phyloP scores from a whole-genome alignment of 37 sponge, comb jelly and placozoan species.

The Oopsacas minuta region DNA sequence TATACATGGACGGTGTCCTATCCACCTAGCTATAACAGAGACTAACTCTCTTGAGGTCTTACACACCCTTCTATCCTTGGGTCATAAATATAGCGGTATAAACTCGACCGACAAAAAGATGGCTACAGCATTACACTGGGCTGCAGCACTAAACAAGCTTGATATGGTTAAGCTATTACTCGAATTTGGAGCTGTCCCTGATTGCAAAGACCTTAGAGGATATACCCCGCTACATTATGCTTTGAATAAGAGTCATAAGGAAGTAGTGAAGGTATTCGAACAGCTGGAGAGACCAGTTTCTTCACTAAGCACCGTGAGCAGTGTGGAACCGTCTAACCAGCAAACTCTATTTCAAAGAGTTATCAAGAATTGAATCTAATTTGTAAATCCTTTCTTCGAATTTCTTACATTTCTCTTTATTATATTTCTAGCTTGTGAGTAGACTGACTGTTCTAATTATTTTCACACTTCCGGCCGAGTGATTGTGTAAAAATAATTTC shows the following conservation, averaged over 20 bases:
- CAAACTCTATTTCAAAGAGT: background rate
- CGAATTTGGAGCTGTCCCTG: background rate
- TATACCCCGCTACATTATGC: background rate
- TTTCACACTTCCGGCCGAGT: background rate
- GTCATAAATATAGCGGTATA: background rate
- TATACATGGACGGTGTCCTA: background rate
- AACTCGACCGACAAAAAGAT: background rate
- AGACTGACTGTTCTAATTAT: background rate
- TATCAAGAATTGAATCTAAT: background rate
- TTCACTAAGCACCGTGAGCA: background rate
- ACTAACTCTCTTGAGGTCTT: background rate
- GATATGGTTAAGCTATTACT: constrained; percentile 1
- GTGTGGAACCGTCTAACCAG: too few relatives aligned
- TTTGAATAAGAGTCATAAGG: background rate
- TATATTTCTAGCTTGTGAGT: background rate
- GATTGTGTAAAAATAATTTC: too few relatives aligned
- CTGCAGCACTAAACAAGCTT: background rate
- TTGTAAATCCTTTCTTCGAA: background rate
- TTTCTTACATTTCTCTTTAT: background rate
- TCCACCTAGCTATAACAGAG: background rate
- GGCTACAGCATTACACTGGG: background rate
- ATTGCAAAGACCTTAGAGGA: background rate
- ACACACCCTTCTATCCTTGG: background rate
- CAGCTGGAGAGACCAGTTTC: background rate
- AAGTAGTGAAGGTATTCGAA: constrained; percentile 1